phyloP scores from a whole-genome alignment of 2,113 vertebrate genomes.

The Prunella fulvescens region DNA sequence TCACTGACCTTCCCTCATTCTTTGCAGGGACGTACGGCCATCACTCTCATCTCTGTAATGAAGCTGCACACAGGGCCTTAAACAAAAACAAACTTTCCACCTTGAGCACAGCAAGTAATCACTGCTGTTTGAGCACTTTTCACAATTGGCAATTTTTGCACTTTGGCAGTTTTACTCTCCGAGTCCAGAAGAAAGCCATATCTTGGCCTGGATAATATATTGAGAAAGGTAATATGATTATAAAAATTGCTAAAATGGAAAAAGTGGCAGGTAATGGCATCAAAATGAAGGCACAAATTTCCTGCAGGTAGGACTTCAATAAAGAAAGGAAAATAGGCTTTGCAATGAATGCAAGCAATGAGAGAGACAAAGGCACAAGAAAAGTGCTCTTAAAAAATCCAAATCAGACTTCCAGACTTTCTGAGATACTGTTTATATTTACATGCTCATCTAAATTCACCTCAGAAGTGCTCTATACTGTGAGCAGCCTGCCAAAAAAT shows the following conservation, averaged over 20 bases:
- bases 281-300: neutral
- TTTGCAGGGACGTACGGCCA: neutral
- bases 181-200: neutral
- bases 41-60: neutral
- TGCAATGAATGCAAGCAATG: neutral
- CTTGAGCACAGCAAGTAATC: neutral
- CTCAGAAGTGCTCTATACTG: neutral
- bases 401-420: slow-evolving; percentile 26
- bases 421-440: slow-evolving; percentile 13
- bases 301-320: slow-evolving; percentile 2
- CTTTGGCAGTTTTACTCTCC: neutral
- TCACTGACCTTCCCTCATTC: neutral
- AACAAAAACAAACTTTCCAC: neutral
- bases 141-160: neutral
- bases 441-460: slow-evolving; percentile 44
- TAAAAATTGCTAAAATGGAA: slow-evolving; percentile 28
- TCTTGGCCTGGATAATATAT: neutral
- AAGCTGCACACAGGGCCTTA: neutral
- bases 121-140: neutral
- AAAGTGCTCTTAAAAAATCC: slow-evolving; percentile 14
- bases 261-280: neutral
- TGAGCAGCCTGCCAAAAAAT: slow-evolving; percentile 57
- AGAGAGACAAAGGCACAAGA: neutral
- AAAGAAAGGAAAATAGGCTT: neutral
- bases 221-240: neutral